Percentiles rank a stretch among this genome's conserved stretches.
Evolutionary conservation across 2,797 vertebrate genomes (phyloP).

Genomic region (Florisuga fusca): DNA sequence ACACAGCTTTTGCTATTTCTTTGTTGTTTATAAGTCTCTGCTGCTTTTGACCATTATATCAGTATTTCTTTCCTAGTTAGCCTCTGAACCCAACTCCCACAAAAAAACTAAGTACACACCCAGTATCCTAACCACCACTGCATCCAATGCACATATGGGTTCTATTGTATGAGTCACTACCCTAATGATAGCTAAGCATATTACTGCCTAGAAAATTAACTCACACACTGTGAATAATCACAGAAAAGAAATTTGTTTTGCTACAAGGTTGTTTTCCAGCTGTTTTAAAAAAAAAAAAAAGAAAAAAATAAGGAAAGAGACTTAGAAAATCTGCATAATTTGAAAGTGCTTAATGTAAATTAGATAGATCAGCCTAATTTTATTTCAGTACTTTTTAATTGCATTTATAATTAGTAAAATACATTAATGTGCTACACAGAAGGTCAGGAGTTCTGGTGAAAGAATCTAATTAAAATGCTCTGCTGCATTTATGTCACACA

Average conservation of each 20-base stretch:
- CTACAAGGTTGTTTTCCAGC: slow-evolving; percentile 82
- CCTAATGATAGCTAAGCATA: slow-evolving; percentile 58
- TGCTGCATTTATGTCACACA: slow-evolving; percentile 67
- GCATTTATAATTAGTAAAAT: slow-evolving; percentile 87
- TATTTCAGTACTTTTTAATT: slow-evolving; percentile 85
- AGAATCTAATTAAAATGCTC: slow-evolving; percentile 79
- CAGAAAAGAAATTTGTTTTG: slow-evolving; percentile 81
- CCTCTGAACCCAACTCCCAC: slow-evolving; percentile 19
- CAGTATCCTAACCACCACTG: neutral
- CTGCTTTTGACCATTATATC: neutral
- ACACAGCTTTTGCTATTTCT: neutral
- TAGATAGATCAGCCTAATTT: slow-evolving; percentile 83
- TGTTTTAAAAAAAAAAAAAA: slow-evolving; percentile 64
- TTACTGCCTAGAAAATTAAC: slow-evolving; percentile 79
- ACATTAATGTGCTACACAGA: slow-evolving; percentile 81
- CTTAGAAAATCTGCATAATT: slow-evolving; percentile 80
- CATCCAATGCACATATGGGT: slow-evolving; percentile 22
- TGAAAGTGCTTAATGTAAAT: slow-evolving; percentile 83
- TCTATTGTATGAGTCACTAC: slow-evolving; percentile 52
- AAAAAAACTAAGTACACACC: neutral
- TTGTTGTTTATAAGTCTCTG: slow-evolving; percentile 16
- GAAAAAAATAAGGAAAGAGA: neutral
- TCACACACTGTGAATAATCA: slow-evolving; percentile 81
- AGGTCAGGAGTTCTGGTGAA: slow-evolving; percentile 81
- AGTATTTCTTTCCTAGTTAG: slow-evolving; percentile 51